Evolutionary conservation across 2,797 vertebrate species (phyloP).

Genomic region (Limosa lapponica): DNA sequence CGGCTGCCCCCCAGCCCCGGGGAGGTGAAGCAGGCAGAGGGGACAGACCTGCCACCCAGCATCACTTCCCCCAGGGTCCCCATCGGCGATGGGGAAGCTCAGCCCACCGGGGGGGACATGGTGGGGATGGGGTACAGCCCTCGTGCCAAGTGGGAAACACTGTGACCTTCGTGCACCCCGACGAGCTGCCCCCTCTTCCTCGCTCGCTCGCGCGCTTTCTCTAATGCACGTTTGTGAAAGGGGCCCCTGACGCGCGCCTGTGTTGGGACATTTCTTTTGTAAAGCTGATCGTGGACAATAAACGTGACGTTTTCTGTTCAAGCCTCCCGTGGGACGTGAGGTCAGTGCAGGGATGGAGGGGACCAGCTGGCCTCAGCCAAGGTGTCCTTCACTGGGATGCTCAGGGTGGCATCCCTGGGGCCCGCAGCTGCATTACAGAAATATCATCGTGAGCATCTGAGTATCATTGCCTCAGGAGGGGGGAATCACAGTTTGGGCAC

Average conservation of each 20-base stretch:
- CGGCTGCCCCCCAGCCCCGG: fast-evolving
- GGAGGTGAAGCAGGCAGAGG: background rate
- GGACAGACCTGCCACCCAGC: background rate
- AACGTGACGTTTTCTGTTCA: conserved; percentile 75
- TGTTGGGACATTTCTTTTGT: conserved; percentile 75
- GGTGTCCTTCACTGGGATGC: background rate
- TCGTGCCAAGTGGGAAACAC: conserved; percentile 45
- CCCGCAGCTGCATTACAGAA: background rate
- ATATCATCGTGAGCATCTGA: background rate
- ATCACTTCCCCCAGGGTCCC: background rate
- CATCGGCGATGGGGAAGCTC: fast-evolving
- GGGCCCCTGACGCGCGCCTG: background rate
- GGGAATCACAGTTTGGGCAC: background rate
- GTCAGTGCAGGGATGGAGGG: fast-evolving
- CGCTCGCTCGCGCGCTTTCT: conserved; percentile 26
- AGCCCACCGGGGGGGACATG: fast-evolving
- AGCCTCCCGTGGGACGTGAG: fast-evolving
- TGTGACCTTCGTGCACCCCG: conserved; percentile 35
- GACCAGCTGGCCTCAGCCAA: fast-evolving
- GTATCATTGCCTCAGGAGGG: background rate
- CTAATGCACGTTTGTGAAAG: conserved; percentile 65
- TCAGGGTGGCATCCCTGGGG: background rate
- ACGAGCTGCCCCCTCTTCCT: background rate
- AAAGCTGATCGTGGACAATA: conserved; percentile 81
- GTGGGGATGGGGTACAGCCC: background rate